Percentiles rank a stretch among this genome's conserved stretches.
These are phyloP conservation scores for Porites evermanni DNA, from an alignment of 92 coral and sea anemone species.

Conservation along the genomic window DNA sequence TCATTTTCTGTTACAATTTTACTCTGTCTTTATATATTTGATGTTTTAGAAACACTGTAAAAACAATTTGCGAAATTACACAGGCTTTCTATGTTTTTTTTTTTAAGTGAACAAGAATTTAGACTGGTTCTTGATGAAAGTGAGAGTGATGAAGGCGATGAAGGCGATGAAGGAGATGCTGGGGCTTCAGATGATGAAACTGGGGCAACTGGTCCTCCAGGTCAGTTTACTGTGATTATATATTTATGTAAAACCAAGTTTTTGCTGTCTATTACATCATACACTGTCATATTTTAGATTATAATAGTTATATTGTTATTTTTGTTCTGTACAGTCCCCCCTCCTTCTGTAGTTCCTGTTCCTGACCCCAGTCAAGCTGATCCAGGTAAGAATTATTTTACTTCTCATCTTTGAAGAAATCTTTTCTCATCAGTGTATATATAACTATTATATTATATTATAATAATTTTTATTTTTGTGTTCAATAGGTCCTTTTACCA, in stretches of 20 bases:
- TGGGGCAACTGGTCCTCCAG: not conserved
- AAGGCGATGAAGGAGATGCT: not conserved
- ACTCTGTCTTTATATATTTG: too few relatives aligned
- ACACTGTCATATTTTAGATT: not conserved
- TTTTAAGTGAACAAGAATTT: not conserved
- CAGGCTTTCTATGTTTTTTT: too few relatives aligned
- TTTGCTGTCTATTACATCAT: not conserved
- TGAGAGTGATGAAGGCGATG: not conserved
- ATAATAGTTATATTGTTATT: not conserved
- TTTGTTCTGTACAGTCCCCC: not conserved
- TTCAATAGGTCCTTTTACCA: slow-evolving; percentile 2
- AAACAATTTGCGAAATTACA: too few relatives aligned
- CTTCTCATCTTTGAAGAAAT: not conserved
- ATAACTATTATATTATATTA: too few relatives aligned
- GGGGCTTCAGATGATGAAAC: slow-evolving; percentile 1
- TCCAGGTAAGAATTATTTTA: not conserved
- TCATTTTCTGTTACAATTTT: too few relatives aligned
- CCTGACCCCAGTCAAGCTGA: not conserved
- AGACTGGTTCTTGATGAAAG: not conserved
- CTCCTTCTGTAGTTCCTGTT: not conserved
- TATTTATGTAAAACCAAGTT: slow-evolving; percentile 1
- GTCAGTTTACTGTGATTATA: not conserved
- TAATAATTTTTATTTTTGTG: not conserved
- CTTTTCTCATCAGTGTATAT: not conserved
- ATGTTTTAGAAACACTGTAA: too few relatives aligned